Percentiles rank a stretch among this genome's conserved stretches.
These are phyloP conservation scores for Gymnoscelis rufifasciata DNA, from an alignment of 2,888 invertebrate genomes.

Conservation along the genomic window DNA sequence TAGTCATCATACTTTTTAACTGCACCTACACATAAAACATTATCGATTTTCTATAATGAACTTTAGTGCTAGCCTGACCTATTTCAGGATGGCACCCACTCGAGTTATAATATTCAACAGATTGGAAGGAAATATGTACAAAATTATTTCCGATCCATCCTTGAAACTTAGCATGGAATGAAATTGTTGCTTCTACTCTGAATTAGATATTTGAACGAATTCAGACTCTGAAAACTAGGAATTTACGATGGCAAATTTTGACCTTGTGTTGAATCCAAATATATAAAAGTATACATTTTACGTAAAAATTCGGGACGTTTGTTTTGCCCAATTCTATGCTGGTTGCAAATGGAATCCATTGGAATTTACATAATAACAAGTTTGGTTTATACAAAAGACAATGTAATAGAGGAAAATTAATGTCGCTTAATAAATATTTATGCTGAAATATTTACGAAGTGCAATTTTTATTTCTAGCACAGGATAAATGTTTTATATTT, in stretches of 20 bases:
- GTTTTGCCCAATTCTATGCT: not conserved
- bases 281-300: not conserved
- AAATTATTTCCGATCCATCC: not conserved
- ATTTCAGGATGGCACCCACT: not conserved
- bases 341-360: not conserved
- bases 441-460: too few relatives aligned
- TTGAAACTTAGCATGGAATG: not conserved
- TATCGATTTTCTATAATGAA: slow-evolving; percentile 4
- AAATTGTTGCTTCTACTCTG: too few relatives aligned
- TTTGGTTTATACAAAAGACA: not conserved
- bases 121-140: not conserved
- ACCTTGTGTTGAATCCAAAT: not conserved
- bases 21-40: slow-evolving; percentile 1
- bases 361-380: not conserved
- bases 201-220: not conserved
- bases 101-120: not conserved
- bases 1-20: not conserved
- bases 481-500: too few relatives aligned
- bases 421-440: too few relatives aligned
- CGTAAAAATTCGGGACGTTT: not conserved
- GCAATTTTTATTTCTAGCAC: too few relatives aligned
- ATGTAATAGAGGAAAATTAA: too few relatives aligned
- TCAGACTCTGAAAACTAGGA: not conserved
- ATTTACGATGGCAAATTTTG: not conserved
- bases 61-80: not conserved